Base-by-base conservation (phyloP, 2,113 vertebrate genomes). In the Melanostigma gelatinosum region DNA sequence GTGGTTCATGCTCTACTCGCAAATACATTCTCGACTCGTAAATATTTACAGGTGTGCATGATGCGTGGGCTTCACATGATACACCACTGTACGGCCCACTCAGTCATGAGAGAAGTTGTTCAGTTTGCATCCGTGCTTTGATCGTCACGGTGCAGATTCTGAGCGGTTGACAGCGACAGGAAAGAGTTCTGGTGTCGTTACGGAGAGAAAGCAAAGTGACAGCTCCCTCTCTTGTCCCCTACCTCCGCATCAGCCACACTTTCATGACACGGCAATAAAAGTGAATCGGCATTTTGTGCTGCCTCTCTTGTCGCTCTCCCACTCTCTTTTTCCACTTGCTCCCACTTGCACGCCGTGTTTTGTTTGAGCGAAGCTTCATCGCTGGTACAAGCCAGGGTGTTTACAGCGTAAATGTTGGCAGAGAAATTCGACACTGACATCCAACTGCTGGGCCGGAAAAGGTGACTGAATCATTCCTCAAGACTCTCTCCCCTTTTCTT, bases 201-300 rank as follows among this genome's bases (percentile, higher is more conserved):
- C 40, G 12, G 54, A 42, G 52, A 46, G 72, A 82, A 61, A 78
- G 68, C 64, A 42, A 77, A 77, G 65, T 74, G 70, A 71, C 74
- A 64, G 77, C 73, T 87, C 27, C 22, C 22, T 48, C 36, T 76
- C 66, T 62, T 24, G 54, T 55, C 54, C 55, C 76, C 75, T 75
- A 77, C 79, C 60, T 70, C 27, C 68, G 32, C 62, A 24, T 74
- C 75, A 42, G 72, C 46, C 66, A 64, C 81, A 70, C 80, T 88
- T 87, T 93, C 79, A 91, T 91, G 87, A 79, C 85, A 79, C 63
- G 52, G 77, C 78, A 82, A 85, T 93, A 85, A 94, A 93, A 88
- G 61, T 81, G 88, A 89, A 88, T 70, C 78, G 87, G 64, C 62
- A 60, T 85, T 90, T 82, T 84, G 66, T 46, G 48, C 52, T 6